These are phyloP conservation scores for Prietella phreatophila DNA, from an alignment of 2,113 vertebrate species.

Conservation along the genomic window DNA sequence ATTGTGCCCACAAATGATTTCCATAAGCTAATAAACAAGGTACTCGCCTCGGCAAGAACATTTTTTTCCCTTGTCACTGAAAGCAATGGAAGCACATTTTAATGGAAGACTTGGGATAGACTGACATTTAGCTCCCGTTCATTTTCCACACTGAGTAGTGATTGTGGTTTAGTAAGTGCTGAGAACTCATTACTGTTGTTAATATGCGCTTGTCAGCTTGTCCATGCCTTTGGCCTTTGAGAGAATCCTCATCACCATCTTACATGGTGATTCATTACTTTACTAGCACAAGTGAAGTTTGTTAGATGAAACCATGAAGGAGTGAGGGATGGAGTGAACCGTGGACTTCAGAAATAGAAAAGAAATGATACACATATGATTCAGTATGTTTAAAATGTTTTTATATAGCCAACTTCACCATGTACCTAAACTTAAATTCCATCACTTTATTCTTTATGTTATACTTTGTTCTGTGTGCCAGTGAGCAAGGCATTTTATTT, in stretches of 20 bases:
- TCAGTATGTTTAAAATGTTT: background rate
- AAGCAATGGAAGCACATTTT: constrained; percentile 1
- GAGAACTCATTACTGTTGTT: constrained; percentile 1
- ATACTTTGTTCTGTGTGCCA: background rate
- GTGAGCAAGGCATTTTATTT: background rate
- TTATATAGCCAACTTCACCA: background rate
- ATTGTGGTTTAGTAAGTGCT: background rate
- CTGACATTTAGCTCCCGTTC: background rate
- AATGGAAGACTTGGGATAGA: constrained; percentile 3
- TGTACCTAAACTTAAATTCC: background rate
- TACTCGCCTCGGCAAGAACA: background rate
- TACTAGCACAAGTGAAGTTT: background rate
- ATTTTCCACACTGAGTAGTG: background rate
- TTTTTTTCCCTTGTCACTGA: background rate
- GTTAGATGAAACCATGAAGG: background rate
- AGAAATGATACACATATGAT: background rate
- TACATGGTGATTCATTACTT: background rate
- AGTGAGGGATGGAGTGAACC: background rate
- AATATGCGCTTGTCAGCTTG: background rate
- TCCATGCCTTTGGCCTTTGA: background rate
- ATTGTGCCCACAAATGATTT: background rate
- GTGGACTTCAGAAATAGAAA: background rate
- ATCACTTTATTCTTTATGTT: background rate
- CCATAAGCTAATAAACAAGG: constrained; percentile 10
- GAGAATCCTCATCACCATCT: background rate